Percentiles rank a stretch among this genome's conserved stretches.
Evolutionary conservation across 2,797 vertebrate species (phyloP).

Genomic region (Sebastes umbrosus): DNA sequence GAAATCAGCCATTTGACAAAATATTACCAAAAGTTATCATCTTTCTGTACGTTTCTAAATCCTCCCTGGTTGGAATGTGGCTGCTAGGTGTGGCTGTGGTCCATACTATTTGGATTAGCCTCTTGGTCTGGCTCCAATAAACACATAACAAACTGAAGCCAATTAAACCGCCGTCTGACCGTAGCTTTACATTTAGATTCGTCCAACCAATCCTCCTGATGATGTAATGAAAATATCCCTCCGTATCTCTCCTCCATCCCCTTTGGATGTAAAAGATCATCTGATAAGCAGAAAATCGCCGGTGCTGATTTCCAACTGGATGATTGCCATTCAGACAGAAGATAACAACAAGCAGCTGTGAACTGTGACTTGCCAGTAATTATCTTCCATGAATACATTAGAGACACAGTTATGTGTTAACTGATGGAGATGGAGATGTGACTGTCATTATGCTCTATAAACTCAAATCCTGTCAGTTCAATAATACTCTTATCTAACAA

Average conservation of each 20-base stretch:
- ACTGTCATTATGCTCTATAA: neutral
- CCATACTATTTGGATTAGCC: conserved; percentile 44
- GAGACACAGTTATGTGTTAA: neutral
- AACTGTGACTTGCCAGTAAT: conserved; percentile 35
- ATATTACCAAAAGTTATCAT: neutral
- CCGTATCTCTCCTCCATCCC: conserved; percentile 1
- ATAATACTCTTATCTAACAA: conserved; percentile 4
- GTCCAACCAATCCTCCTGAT: conserved; percentile 14
- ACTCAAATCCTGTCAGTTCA: neutral
- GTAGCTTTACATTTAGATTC: conserved; percentile 34
- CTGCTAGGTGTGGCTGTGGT: neutral
- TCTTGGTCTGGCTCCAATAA: conserved; percentile 42
- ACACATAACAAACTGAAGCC: conserved; percentile 37
- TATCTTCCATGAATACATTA: conserved; percentile 5
- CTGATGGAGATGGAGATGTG: neutral
- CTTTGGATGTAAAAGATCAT: conserved; percentile 44
- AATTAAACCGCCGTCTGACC: conserved; percentile 42
- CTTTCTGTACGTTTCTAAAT: neutral
- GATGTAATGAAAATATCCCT: conserved; percentile 39
- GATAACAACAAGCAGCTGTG: conserved; percentile 57
- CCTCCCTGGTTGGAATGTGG: neutral
- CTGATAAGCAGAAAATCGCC: conserved; percentile 55
- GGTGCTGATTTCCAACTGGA: conserved; percentile 35
- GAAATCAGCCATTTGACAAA: neutral
- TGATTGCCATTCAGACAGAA: conserved; percentile 29